Conservation (phyloP, 1,140 invertebrate genomes). For the Varroa destructor region DNA sequence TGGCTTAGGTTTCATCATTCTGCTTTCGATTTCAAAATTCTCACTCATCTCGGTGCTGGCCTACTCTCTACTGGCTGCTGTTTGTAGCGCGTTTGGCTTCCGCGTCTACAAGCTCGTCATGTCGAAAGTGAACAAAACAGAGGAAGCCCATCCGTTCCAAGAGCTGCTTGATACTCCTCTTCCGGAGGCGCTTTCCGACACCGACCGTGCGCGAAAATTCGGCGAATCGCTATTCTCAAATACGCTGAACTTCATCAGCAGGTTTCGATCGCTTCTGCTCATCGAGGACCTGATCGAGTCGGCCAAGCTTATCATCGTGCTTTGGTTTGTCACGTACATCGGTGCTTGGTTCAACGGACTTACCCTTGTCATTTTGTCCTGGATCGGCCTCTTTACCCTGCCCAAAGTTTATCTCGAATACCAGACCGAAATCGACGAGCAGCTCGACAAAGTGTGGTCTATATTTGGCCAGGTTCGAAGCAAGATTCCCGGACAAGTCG, state of each 20-base stretch:
- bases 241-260: conserved; percentile 58
- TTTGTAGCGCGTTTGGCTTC: conserved; percentile 72
- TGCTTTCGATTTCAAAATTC: conserved; percentile 80
- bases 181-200: background rate
- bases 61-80: conserved; percentile 66
- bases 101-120: conserved; percentile 89
- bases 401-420: conserved; percentile 67
- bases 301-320: conserved; percentile 67
- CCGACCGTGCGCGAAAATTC: conserved; percentile 69
- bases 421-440: conserved; percentile 26
- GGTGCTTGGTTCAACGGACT: conserved; percentile 96
- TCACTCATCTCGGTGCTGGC: conserved; percentile 89
- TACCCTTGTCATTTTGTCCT: conserved; percentile 82
- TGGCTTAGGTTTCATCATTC: conserved; percentile 64
- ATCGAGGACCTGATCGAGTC: conserved; percentile 93
- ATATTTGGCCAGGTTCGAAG: conserved; percentile 25
- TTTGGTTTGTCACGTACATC: conserved; percentile 88
- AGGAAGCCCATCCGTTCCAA: conserved; percentile 95
- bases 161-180: conserved; percentile 44
- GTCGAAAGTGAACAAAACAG: conserved; percentile 89
- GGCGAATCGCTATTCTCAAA: conserved; percentile 68
- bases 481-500: conserved; percentile 22
- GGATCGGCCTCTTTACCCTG: conserved; percentile 80
- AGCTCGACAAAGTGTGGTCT: background rate
- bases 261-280: conserved; percentile 79